Base-by-base conservation (phyloP, 2,797 vertebrate genomes). In the Hozukius guyotensis region DNA sequence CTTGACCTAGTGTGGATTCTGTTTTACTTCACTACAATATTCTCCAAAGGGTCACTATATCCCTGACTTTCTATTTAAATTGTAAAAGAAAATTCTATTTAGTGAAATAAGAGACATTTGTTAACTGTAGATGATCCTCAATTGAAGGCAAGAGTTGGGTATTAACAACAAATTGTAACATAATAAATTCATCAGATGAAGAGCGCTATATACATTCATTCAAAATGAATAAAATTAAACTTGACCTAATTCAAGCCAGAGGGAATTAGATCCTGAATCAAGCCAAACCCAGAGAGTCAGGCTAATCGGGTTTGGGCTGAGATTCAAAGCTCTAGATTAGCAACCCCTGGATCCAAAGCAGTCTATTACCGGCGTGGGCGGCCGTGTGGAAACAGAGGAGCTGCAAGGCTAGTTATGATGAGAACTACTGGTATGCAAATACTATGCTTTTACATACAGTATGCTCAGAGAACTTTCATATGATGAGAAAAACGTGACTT, bases 281-380 rank as follows among this genome's bases (percentile, higher is more conserved):
- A 87, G 72, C 72, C 77, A 80, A 82, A 78, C 49, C 75, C 80
- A 68, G 53, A 83, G 63, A 85, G 80, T 66, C 53, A 29, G 55
- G 46, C 72, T 81, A 78, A 87, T 87, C 82, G 5, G 24, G 36
- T 85, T 78, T 85, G 83, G 87, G 82, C 87, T 72, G 73, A 71
- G 73, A 85, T 80, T 90, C 78, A 82, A 77, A 84, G 82, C 80
- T 75, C 36, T 46, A 77, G 74, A 88, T 85, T 82, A 86, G 56
- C 72, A 77, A 72, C 36, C 65, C 71, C 75, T 77, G 55, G 49
- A 78, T 82, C 76, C 78, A 82, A 70, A 76, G 57, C 76, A 66
- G 63, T 64, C 42, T 74, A 59, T 75, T 84, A 66, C 60, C 14
- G 3, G 67, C 12, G 78, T 89, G 86, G 82, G 84, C 16, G 72